Conservation (phyloP, 2,888 invertebrate species). For the Troides helena region DNA sequence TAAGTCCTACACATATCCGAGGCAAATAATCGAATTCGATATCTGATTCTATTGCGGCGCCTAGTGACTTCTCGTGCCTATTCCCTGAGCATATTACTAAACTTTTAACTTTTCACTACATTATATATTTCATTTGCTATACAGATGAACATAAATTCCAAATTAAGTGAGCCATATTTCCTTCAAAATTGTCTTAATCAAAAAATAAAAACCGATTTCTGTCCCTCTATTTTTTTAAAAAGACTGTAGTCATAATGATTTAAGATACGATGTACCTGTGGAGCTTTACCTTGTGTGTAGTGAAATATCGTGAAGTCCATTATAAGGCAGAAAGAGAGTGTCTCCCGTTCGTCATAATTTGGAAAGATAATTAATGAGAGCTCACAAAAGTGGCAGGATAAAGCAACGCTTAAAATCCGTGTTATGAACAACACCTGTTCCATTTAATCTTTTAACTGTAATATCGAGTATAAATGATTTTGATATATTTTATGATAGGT, state of each 20-base stretch:
- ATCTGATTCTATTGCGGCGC: constrained; percentile 6
- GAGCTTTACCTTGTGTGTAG: no score
- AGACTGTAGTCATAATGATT: no score
- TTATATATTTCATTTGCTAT: not conserved
- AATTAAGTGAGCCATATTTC: not conserved
- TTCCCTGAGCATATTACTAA: not conserved
- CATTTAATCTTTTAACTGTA: not conserved
- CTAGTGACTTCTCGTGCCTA: not conserved
- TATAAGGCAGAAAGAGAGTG: no score
- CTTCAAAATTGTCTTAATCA: no score
- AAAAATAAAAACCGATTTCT: no score
- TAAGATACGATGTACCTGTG: no score
- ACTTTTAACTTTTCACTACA: not conserved
- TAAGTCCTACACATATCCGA: constrained; percentile 6
- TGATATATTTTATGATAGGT: no score
- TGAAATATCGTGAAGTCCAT: no score
- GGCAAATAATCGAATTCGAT: constrained; percentile 18
- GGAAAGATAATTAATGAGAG: not conserved
- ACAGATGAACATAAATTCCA: not conserved
- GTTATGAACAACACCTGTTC: not conserved
- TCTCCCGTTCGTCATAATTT: not conserved
- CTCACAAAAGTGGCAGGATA: not conserved
- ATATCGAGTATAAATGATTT: no score
- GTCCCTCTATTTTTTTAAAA: no score
- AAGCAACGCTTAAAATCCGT: not conserved